These are phyloP conservation scores for Spermophilus dauricus DNA, from an alignment of 2,113 vertebrate species.

Conservation along the genomic window DNA sequence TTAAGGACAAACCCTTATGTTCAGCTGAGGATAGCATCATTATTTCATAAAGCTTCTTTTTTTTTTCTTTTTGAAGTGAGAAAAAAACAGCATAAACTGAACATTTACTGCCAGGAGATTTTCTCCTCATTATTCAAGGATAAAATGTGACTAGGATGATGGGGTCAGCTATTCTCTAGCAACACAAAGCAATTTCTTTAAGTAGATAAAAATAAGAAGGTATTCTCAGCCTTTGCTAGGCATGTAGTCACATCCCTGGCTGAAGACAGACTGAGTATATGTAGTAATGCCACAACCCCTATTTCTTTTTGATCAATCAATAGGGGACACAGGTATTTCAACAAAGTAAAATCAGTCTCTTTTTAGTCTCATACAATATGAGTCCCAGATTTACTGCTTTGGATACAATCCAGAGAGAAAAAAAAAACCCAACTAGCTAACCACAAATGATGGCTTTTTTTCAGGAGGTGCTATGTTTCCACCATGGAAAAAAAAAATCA, in stretches of 20 bases:
- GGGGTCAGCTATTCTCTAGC: constrained; percentile 81
- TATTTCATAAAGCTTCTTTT: constrained; percentile 83
- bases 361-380: constrained; percentile 58
- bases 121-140: constrained; percentile 85
- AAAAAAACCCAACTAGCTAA: neutral
- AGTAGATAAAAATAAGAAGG: constrained; percentile 84
- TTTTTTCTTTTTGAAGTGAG: constrained; percentile 68
- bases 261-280: constrained; percentile 58
- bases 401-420: neutral
- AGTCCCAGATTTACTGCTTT: constrained; percentile 8
- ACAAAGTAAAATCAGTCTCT: constrained; percentile 57
- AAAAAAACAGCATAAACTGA: constrained; percentile 80
- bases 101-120: constrained; percentile 83
- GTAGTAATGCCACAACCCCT: neutral
- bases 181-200: constrained; percentile 84
- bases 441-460: neutral
- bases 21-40: constrained; percentile 77
- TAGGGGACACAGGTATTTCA: constrained; percentile 50
- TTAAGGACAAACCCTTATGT: constrained; percentile 81
- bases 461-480: neutral
- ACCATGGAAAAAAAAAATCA: constrained; percentile 26
- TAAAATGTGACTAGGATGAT: constrained; percentile 82
- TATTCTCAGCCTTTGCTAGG: constrained; percentile 76
- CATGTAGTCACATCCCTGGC: constrained; percentile 55
- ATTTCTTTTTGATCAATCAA: constrained; percentile 60